phyloP scores from a whole-genome alignment of 2,888 invertebrate genomes.

The Emmelina monodactyla region DNA sequence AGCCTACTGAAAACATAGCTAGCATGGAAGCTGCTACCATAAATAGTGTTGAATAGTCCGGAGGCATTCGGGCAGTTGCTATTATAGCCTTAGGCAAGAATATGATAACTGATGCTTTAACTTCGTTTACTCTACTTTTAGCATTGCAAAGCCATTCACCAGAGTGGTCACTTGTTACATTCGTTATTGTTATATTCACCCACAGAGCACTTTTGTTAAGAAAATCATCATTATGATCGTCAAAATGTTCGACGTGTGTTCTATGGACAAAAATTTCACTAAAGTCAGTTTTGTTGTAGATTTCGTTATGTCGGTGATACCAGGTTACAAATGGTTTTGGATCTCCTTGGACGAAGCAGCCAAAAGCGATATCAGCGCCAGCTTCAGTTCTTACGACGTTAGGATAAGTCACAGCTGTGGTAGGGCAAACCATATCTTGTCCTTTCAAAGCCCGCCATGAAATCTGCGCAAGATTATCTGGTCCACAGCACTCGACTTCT shows the following conservation, averaged over 20 bases:
- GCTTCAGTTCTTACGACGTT: constrained; percentile 73
- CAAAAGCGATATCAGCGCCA: constrained; percentile 83
- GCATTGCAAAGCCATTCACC: constrained; percentile 87
- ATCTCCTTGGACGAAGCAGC: constrained; percentile 81
- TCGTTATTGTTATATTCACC: constrained; percentile 83
- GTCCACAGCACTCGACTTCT: constrained; percentile 75
- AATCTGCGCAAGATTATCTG: constrained; percentile 69
- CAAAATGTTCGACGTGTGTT: constrained; percentile 32
- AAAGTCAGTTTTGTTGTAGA: constrained; percentile 35
- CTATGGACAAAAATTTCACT: constrained; percentile 40
- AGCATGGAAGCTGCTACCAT: constrained; percentile 75
- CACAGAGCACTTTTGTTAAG: constrained; percentile 67
- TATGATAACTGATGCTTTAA: constrained; percentile 67
- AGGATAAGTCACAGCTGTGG: constrained; percentile 69
- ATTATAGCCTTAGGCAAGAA: constrained; percentile 68
- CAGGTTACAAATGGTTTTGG: constrained; percentile 82
- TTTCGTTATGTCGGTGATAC: constrained; percentile 72
- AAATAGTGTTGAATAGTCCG: constrained; percentile 75
- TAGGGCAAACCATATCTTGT: constrained; percentile 82
- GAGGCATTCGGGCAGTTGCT: constrained; percentile 78
- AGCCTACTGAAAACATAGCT: constrained; percentile 71
- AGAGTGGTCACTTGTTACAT: constrained; percentile 81
- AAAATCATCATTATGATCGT: constrained; percentile 44
- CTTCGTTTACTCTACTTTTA: constrained; percentile 70
- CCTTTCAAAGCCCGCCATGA: constrained; percentile 79